A percentile compares a stretch with the other conserved stretches of the same genome.
These are phyloP conservation scores for Diadema setosum DNA, from an alignment of 35 echinoderm and acorn worm genomes.

Conservation along the genomic window DNA sequence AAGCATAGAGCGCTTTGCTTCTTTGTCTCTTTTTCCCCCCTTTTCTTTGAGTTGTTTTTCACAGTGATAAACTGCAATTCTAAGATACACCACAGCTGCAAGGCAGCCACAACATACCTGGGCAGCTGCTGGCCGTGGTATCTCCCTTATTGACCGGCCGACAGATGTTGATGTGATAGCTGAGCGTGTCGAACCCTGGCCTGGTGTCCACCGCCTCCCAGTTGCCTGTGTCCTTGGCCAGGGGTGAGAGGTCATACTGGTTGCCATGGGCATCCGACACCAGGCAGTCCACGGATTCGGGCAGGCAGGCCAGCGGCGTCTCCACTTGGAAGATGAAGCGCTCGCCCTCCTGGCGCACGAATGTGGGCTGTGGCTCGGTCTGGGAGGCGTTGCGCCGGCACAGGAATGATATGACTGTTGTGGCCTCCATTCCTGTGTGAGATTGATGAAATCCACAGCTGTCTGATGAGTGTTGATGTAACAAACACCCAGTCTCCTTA, in stretches of 20 bases:
- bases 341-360: conserved; percentile 40
- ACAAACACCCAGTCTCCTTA: too few species aligned
- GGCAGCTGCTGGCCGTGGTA: conserved; percentile 30
- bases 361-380: conserved; percentile 7
- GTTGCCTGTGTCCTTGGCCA: conserved; percentile 81
- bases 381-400: conserved; percentile 67
- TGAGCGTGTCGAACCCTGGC: not conserved
- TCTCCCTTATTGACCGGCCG: conserved; percentile 55
- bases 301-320: conserved; percentile 77
- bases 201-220: conserved; percentile 97
- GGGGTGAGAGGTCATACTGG: conserved; percentile 92
- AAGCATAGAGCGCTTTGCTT: too few species aligned
- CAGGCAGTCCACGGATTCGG: conserved; percentile 92
- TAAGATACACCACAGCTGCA: too few species aligned
- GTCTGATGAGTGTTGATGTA: too few species aligned
- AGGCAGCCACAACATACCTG: too few species aligned
- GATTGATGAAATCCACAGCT: too few species aligned
- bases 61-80: too few species aligned
- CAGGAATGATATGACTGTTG: conserved; percentile 76
- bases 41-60: too few species aligned
- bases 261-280: conserved; percentile 73
- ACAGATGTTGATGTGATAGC: conserved; percentile 96
- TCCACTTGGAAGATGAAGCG: conserved; percentile 82
- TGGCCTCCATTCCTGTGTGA: too few species aligned
- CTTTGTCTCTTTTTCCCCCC: too few species aligned